Percentiles rank a stretch among this genome's conserved stretches.
Conservation (phyloP, 1,140 invertebrate genomes). For the Trachymyrmex septentrionalis region DNA sequence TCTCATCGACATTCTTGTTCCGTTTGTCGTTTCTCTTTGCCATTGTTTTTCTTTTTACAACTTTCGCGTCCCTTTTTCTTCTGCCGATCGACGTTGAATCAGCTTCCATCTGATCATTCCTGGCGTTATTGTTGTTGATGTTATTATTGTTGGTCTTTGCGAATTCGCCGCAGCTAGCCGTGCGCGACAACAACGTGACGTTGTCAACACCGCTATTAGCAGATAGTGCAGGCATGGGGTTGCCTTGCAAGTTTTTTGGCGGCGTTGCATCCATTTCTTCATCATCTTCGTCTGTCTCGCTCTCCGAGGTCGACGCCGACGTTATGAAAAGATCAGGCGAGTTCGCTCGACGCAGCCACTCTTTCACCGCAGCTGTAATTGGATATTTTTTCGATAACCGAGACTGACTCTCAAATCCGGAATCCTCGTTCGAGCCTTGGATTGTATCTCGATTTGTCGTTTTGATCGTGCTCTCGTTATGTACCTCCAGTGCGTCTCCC, state of each 20-base stretch:
- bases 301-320: constrained; percentile 66
- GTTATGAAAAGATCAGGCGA: constrained; percentile 80
- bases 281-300: constrained; percentile 74
- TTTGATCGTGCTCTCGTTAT: constrained; percentile 55
- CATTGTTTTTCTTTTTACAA: constrained; percentile 24
- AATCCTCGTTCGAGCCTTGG: constrained; percentile 79
- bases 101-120: constrained; percentile 26
- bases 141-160: constrained; percentile 77
- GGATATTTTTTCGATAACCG: constrained; percentile 74
- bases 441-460: constrained; percentile 47
- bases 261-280: constrained; percentile 77
- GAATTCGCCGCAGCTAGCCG: constrained; percentile 82
- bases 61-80: constrained; percentile 51
- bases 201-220: constrained; percentile 83
- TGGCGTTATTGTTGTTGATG: constrained; percentile 37
- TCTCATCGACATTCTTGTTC: constrained; percentile 58
- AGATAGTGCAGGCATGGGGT: constrained; percentile 88
- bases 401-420: constrained; percentile 80
- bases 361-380: constrained; percentile 84
- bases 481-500: constrained; percentile 38
- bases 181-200: constrained; percentile 72
- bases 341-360: constrained; percentile 83
- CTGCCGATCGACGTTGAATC: constrained; percentile 20
- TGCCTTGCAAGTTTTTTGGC: constrained; percentile 88
- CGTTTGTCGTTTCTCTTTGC: constrained; percentile 57